Evolutionary conservation across 2,113 vertebrate genomes (phyloP), one percentile per base, ranked within the genome.

Genomic region (Coregonus clupeaformis): DNA sequence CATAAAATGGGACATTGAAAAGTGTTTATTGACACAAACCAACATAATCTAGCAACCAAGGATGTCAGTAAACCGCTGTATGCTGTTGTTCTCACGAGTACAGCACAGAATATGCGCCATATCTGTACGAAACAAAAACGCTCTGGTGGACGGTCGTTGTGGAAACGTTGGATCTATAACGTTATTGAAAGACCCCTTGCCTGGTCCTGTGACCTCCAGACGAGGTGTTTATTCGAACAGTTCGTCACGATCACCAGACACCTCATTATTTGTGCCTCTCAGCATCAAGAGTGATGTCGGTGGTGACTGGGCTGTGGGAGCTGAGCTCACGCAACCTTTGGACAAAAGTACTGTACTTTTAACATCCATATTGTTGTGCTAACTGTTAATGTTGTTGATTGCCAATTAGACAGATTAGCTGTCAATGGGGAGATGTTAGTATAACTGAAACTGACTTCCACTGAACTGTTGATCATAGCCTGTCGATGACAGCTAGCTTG

Each of bases 251-350:
- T 80, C 91, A 3, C 94, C 93, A 6, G 95, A 98, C 86, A 99
- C 97, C 0, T 97, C 97, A 1, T 91, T 99, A 30, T 98, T 98
- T 78, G 92, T 98, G 18, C 97, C 97, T 0, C 87, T 98, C 2
- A 80, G 90, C 1, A 83, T 97, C 76, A 94, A 92, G 66, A 85
- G 85, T 0, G 90, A 91, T 1, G 22, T 29, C 3, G 75, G 69
- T 12, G 83, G 22, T 0, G 93, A 93, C 0, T 93, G 91, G 0
- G 84, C 90, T 0, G 92, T 98, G 1, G 97, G 97, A 13, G 93
- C 91, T 0, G 97, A 99, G 83, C 93, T 99, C 0, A 97, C 94
- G 1, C 89, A 93, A 14, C 92, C 95, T 0, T 93, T 99, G 1
- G 92, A 97, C 42, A 99, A 95, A 92, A 92, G 97, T 99, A 87